Evolutionary conservation across 2,888 invertebrate genomes (phyloP), one percentile per base, ranked within the genome.

Genomic region (Empis livida): DNA sequence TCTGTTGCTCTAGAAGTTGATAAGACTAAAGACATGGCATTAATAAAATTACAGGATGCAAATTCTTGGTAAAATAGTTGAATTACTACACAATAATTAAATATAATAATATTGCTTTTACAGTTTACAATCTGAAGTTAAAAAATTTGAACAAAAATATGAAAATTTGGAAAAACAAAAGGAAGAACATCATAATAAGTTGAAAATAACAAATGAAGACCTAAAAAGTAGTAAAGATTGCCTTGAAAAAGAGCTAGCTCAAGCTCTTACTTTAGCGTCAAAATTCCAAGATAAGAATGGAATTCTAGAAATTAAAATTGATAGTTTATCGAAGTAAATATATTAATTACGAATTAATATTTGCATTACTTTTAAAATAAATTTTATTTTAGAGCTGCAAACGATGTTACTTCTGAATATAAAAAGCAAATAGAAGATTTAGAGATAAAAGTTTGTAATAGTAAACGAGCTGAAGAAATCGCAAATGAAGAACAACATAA

Each of bases 1-100:
- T 83, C 87, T 0, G 85, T 88, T 1, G 88, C 88, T 1, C 64
- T 87, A 6, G 77, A 80, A 63, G 82, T 88, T 0, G 88, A 89
- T 63, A 76, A 78, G 47, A 75, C 80, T 0, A 89, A 89, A 61
- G 87, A 87, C 57, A 66, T 71, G 1, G 79, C 83, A 0, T 78
- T 89, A 46, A 59, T 70, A 5, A 79, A 78, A 56, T 74, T 84
- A 39, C 76, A 80, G 47, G 75, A 76, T 13, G 78, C 81, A 1
- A 80, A 81, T 74, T 69, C 77, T 14, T 74, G 74, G 59, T 71
- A 42, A 45, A 43, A 20, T 35, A 31, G 31, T 16, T 11, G 6
- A 14, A 35, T 11, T 11, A 37, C 27, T 37, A 14, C n/a, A 16
- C 14, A 16, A 31, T 8, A 31, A 23, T 3, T 1, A 48, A 54